These are phyloP conservation scores for Mirza zaza DNA, from an alignment of 2,113 vertebrate genomes.

Conservation along the genomic window DNA sequence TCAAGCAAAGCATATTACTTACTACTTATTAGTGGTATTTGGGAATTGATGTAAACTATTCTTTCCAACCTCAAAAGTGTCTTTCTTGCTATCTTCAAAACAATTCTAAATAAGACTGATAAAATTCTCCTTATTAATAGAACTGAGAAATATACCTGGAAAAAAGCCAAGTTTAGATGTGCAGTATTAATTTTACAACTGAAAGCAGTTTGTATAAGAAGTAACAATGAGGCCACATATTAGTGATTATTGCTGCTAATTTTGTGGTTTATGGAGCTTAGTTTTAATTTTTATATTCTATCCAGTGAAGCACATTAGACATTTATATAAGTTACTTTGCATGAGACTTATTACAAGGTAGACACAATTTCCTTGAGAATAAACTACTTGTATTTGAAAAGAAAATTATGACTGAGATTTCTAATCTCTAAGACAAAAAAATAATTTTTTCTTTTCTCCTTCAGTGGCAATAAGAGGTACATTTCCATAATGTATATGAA, in stretches of 20 bases:
- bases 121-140: constrained; percentile 56
- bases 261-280: constrained; percentile 69
- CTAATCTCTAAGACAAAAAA: background rate
- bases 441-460: background rate
- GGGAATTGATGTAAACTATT: constrained; percentile 51
- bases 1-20: constrained; percentile 35
- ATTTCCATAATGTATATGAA: background rate
- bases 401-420: constrained; percentile 14
- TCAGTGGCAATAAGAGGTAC: background rate
- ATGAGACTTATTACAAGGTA: background rate
- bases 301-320: constrained; percentile 34
- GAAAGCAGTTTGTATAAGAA: constrained; percentile 70
- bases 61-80: background rate
- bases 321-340: constrained; percentile 30
- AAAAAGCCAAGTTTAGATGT: constrained; percentile 63
- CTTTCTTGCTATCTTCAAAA: constrained; percentile 48
- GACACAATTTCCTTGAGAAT: background rate
- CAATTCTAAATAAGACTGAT: background rate
- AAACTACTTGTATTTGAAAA: constrained; percentile 19
- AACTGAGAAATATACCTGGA: constrained; percentile 61
- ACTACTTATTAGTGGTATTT: background rate
- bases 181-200: constrained; percentile 71
- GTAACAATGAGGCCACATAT: constrained; percentile 36
- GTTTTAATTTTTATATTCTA: constrained; percentile 70
- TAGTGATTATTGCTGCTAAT: constrained; percentile 62